A percentile compares a stretch with the other conserved stretches of the same genome.
Evolutionary conservation across 2,797 vertebrate genomes (phyloP).

Genomic region (Melanotaenia pygmaea): DNA sequence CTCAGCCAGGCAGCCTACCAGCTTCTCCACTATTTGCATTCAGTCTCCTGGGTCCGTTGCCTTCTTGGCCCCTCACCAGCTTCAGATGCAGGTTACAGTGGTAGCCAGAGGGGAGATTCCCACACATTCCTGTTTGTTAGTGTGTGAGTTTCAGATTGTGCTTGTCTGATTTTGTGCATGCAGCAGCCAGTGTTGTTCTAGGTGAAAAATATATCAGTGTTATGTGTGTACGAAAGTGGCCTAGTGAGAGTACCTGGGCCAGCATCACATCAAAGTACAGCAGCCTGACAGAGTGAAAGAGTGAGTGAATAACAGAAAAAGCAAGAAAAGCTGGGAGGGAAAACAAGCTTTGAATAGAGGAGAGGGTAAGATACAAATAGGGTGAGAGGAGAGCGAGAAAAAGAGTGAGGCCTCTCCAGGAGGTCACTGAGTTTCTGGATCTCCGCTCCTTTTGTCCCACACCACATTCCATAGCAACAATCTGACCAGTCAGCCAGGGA

Average conservation of each 20-base stretch:
- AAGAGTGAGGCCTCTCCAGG: slow-evolving; percentile 70
- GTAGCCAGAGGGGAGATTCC: slow-evolving; percentile 80
- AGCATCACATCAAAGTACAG: slow-evolving; percentile 64
- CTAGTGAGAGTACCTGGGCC: slow-evolving; percentile 65
- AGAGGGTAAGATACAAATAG: slow-evolving; percentile 26
- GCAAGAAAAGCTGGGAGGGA: slow-evolving; percentile 12
- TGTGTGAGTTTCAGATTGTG: slow-evolving; percentile 36
- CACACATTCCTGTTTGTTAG: slow-evolving; percentile 75
- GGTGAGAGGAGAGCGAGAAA: slow-evolving; percentile 38
- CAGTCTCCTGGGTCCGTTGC: slow-evolving; percentile 74
- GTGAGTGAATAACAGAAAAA: slow-evolving; percentile 29
- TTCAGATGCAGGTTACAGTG: slow-evolving; percentile 78
- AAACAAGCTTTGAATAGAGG: slow-evolving; percentile 39
- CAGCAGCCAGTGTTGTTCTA: slow-evolving; percentile 57
- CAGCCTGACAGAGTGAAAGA: slow-evolving; percentile 45
- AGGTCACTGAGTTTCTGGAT: slow-evolving; percentile 79
- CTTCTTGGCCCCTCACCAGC: slow-evolving; percentile 76
- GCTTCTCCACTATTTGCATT: slow-evolving; percentile 75
- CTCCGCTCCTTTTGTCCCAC: slow-evolving; percentile 78
- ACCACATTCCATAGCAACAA: slow-evolving; percentile 80
- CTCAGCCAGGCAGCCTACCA: slow-evolving; percentile 70
- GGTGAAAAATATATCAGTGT: slow-evolving; percentile 35
- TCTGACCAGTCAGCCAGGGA: slow-evolving; percentile 68
- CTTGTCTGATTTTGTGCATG: slow-evolving; percentile 43
- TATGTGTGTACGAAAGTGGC: slow-evolving; percentile 35